A percentile compares a stretch with the other conserved stretches of the same genome.
Evolutionary conservation across 2,113 vertebrate genomes (phyloP).

Genomic region (Xenotilapia leptura): DNA sequence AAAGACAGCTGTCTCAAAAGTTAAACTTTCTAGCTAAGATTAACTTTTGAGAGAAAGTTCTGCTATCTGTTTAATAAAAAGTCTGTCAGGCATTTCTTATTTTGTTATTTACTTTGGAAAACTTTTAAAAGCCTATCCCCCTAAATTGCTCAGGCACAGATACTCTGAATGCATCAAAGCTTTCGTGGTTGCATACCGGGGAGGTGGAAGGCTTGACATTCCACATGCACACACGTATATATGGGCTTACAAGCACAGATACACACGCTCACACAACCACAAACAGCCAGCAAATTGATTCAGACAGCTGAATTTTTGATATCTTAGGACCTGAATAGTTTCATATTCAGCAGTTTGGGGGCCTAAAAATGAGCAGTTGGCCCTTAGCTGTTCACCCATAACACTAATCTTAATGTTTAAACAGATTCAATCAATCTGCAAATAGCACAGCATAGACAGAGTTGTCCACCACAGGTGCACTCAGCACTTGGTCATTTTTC

Average conservation of each 20-base stretch:
- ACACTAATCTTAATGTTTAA: slow-evolving; percentile 63
- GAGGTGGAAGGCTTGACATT: slow-evolving; percentile 34
- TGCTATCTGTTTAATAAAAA: slow-evolving; percentile 47
- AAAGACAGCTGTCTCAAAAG: slow-evolving; percentile 49
- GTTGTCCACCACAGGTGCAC: not conserved
- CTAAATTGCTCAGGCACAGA: slow-evolving; percentile 57
- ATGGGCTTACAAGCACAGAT: not conserved
- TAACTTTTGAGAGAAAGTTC: slow-evolving; percentile 41
- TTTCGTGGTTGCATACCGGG: slow-evolving; percentile 27
- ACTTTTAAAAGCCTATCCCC: slow-evolving; percentile 55
- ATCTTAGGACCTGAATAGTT: slow-evolving; percentile 49
- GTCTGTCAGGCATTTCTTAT: slow-evolving; percentile 49
- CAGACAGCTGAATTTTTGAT: slow-evolving; percentile 58
- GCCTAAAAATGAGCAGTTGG: slow-evolving; percentile 24
- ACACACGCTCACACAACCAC: not conserved
- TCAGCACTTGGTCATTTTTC: not conserved
- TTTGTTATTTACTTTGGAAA: slow-evolving; percentile 61
- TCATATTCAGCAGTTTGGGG: slow-evolving; percentile 44
- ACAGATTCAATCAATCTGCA: slow-evolving; percentile 45
- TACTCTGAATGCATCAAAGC: slow-evolving; percentile 62
- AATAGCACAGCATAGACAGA: not conserved
- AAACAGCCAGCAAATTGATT: slow-evolving; percentile 57
- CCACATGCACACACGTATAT: slow-evolving; percentile 24
- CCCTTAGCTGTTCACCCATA: slow-evolving; percentile 53
- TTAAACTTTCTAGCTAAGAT: slow-evolving; percentile 43